phyloP scores from a whole-genome alignment of 2,888 invertebrate genomes.

The Criorhina ranunculi region DNA sequence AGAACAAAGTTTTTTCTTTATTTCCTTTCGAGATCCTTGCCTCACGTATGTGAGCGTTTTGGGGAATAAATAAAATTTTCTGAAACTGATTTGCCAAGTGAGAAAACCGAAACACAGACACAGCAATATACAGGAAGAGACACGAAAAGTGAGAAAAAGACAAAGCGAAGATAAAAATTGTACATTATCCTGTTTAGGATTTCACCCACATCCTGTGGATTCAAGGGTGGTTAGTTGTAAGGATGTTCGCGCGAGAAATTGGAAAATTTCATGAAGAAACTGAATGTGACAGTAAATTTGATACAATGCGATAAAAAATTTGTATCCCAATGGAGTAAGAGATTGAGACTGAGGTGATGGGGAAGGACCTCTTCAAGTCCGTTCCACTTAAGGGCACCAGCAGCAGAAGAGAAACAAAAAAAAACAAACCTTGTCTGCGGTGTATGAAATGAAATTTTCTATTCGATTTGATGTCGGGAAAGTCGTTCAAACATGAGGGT shows the following conservation, averaged over 20 bases:
- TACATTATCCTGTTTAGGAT: conserved; percentile 58
- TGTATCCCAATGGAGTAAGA: conserved; percentile 31
- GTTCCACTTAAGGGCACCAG: conserved; percentile 15
- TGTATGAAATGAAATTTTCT: conserved; percentile 48
- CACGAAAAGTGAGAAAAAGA: conserved; percentile 14
- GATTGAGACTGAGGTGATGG: not conserved
- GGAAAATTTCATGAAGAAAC: conserved; percentile 38
- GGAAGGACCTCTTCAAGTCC: conserved; percentile 3
- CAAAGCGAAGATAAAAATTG: conserved; percentile 45
- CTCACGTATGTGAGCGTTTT: conserved; percentile 32
- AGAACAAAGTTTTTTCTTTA: conserved; percentile 16
- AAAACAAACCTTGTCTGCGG: not conserved
- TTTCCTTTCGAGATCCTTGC: conserved; percentile 1
- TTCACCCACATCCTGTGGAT: conserved; percentile 25
- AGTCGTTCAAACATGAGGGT: conserved; percentile 15
- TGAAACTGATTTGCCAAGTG: conserved; percentile 54
- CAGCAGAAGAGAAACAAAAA: not conserved
- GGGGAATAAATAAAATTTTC: conserved; percentile 49
- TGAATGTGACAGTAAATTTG: conserved; percentile 61
- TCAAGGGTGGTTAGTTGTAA: not conserved
- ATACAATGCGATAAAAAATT: conserved; percentile 60
- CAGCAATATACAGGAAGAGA: not conserved
- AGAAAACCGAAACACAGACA: not conserved
- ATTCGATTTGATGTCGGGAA: conserved; percentile 46
- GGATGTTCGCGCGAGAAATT: conserved; percentile 33